Base-by-base conservation (phyloP, 2,797 vertebrate species). In the Mus caroli region DNA sequence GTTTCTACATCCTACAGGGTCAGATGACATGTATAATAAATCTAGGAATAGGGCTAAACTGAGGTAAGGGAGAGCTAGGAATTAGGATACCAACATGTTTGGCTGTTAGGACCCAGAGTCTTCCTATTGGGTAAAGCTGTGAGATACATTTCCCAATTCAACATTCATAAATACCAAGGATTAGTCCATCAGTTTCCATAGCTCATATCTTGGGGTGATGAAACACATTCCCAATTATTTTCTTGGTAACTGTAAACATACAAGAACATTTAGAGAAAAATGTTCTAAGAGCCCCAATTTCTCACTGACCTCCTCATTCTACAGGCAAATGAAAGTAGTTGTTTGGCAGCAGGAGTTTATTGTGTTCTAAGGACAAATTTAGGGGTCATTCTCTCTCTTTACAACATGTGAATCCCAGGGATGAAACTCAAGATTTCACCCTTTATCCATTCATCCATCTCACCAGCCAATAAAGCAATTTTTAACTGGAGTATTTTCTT, bases 191-290 rank as follows among this genome's bases (percentile, higher is more conserved):
- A 82, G 43, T 94, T 77, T 80, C 11, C 15, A 64, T 64, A 87
- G 3, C 15, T 58, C 40, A 20, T 64, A 34, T 79, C 34, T 91
- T 26, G n/a, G 6, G 5, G 24, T 31, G 87, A 94, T 69, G 50
- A 82, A 82, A 78, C 46, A 24, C 13, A 64, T 31, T 77, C 90
- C 91, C 28, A 43, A 73, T 1, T 77, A 64, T 46, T 43, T 56
- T 19, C 19, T 56, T 82, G 7, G 10, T 86, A 78, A 76, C n/a
- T 86, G n/a, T 14, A 12, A 95, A 89, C 54, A 91, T 22, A 56
- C 75, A 85, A n/a, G 90, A 96, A 54, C 12, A 78, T 62, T 83
- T 75, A 46, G 26, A 62, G 91, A 54, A 88, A 58, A 75, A 56
- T 56, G 0, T 64, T 73, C 37, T 46, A 46, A 64, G 22, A 93